A percentile compares a stretch with the other conserved stretches of the same genome.
These are phyloP conservation scores for Engraulis encrasicolus DNA, from an alignment of 2,113 vertebrate species.

Conservation along the genomic window DNA sequence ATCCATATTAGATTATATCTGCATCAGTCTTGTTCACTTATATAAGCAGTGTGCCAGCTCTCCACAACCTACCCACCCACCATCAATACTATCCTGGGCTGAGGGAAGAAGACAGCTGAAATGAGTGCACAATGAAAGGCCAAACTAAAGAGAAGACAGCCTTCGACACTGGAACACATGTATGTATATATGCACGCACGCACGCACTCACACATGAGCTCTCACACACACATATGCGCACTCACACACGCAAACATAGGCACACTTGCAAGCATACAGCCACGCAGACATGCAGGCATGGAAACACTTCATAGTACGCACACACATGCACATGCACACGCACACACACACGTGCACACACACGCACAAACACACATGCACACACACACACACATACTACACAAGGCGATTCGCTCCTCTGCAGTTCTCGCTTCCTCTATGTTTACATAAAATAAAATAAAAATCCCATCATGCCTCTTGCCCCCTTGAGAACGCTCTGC, in stretches of 20 bases:
- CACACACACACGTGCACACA: too few relatives aligned
- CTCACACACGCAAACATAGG: too few relatives aligned
- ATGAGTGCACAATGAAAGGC: neutral
- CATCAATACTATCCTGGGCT: neutral
- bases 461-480: neutral
- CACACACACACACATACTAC: neutral
- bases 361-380: neutral
- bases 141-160: too few relatives aligned
- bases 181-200: too few relatives aligned
- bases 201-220: too few relatives aligned
- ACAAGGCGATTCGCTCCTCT: neutral
- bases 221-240: too few relatives aligned
- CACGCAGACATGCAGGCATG: too few relatives aligned
- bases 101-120: neutral
- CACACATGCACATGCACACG: too few relatives aligned
- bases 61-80: neutral
- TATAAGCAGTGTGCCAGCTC: neutral
- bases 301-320: too few relatives aligned
- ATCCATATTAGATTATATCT: too few relatives aligned
- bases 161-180: too few relatives aligned
- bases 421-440: neutral
- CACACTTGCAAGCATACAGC: too few relatives aligned
- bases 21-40: neutral
- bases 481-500: neutral
- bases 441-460: neutral